Base-by-base conservation (phyloP, 2,113 vertebrate species). In the Vulpes ferrilata region DNA sequence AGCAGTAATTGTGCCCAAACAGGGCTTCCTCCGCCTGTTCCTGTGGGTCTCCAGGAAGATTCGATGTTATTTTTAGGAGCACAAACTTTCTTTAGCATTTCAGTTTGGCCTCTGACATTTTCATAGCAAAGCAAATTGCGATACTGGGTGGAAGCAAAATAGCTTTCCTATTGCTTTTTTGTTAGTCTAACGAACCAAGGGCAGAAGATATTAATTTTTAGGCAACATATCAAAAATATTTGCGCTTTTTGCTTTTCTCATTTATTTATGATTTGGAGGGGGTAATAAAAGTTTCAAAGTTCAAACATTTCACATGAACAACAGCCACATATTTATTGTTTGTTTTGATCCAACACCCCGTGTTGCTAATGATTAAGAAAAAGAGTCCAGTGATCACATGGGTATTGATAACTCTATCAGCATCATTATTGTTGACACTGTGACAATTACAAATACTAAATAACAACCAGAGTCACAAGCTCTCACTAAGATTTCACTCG, bases 181-280 rank as follows among this genome's bases (percentile, higher is more conserved):
- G 43, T 79, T 94, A 35, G 81, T 88, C 62, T 95, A 81, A 73
- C 84, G 81, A 96, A 9, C 30, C 57, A 88, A 88, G 4, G 51
- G 25, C 43, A 94, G 59, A 74, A 85, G 32, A 86, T 32, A 88
- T 0, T 93, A 64, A 62, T 90, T 96, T 95, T 93, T 93, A 67
- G 95, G 60, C 32, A 93, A 65, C 5, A 32, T 94, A n/a, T 65
- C 32, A 80, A 96, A 97, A 89, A 64, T 32, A 74, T 57, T 84
- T 93, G 35, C 48, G 25, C 16, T 81, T 89, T 30, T 48, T 89
- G 53, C 53, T 62, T 71, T 11, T 87, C 27, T 43, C 22, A 22
- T 23, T 51, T 38, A 32, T 20, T 48, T n/a, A 64, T 35, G 6
- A 38, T 35, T 62, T 19, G 2, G 7, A 23, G 25, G 27, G 38